A percentile compares a stretch with the other conserved stretches of the same genome.
phyloP scores from a whole-genome alignment of 2,113 vertebrate species.

The Albula glossodonta region DNA sequence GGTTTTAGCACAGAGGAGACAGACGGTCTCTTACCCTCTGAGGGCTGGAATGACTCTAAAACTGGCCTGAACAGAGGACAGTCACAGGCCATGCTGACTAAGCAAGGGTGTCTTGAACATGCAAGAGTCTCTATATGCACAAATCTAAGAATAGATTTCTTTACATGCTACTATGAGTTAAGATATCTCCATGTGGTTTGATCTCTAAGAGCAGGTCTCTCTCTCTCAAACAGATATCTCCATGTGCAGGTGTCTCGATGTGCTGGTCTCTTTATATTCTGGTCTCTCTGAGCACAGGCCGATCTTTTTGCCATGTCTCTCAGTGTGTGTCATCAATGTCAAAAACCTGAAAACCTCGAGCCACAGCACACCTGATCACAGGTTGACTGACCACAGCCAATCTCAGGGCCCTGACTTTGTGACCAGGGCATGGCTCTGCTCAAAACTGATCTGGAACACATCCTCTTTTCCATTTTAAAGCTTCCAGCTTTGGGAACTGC shows the following conservation, averaged over 20 bases:
- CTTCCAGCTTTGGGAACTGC: too few species aligned
- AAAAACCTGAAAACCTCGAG: background rate
- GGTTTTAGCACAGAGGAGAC: background rate
- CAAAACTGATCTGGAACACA: background rate
- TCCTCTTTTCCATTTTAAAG: background rate
- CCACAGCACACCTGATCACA: background rate
- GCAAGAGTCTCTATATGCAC: background rate
- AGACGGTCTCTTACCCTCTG: background rate
- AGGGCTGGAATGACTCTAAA: background rate
- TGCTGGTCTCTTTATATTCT: background rate
- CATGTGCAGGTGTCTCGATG: background rate
- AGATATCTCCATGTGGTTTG: background rate
- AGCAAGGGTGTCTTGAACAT: background rate
- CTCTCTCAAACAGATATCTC: background rate
- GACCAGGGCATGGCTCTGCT: background rate
- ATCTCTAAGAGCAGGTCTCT: background rate
- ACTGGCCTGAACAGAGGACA: background rate
- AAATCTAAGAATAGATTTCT: too few species aligned
- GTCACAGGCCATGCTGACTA: background rate
- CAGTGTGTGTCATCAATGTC: background rate
- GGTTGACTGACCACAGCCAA: background rate
- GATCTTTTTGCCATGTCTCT: background rate
- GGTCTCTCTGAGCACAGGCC: too few species aligned
- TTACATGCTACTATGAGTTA: too few species aligned
- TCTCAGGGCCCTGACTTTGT: background rate